Evolutionary conservation across 2,797 vertebrate genomes (phyloP), one percentile per base, ranked within the genome.

Genomic region (Sebastes aleutianus): DNA sequence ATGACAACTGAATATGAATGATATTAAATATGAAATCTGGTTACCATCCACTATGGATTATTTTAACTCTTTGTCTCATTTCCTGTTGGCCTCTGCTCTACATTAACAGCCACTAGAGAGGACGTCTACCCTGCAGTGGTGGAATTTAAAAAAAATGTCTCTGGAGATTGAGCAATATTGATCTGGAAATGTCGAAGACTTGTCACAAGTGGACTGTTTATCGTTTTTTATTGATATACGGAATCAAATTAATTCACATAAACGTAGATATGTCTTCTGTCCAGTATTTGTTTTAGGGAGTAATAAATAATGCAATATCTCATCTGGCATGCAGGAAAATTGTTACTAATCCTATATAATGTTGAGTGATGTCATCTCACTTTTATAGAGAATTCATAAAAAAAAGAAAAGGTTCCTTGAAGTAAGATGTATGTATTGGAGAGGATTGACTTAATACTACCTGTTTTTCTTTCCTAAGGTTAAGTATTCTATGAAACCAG

Each of bases 21-120:
- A 88, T 84, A 94, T 92, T 93, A 93, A 94, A 94, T 91, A 89
- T 91, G 50, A 89, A 87, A 75, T 87, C 84, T 93, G 87, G 83
- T 92, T 90, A 90, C 86, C 92, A 88, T 93, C 85, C 85, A 84
- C 71, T 39, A 73, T 84, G 50, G 26, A 77, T 80, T 82, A 63
- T 85, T 84, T 85, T 47, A 82, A 34, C 2, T 82, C 16, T 54
- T 83, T 73, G 73, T 47, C 43, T 75, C 12, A 20, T 66, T 74
- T 76, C 63, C 4, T 80, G 57, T 65, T 65, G 8, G 5, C 36
- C 6, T 11, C 5, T 39, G 4, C 22, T 57, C 20, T 16, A 24
- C 66, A 58, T 34, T 12, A 32, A 3, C 13, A 64, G 9, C 29
- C 53, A 5, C 13, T 32, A 39, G 47, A 57, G 24, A n/a, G 39